Conservation (phyloP, 2,113 vertebrate genomes). For the Lontra canadensis region DNA sequence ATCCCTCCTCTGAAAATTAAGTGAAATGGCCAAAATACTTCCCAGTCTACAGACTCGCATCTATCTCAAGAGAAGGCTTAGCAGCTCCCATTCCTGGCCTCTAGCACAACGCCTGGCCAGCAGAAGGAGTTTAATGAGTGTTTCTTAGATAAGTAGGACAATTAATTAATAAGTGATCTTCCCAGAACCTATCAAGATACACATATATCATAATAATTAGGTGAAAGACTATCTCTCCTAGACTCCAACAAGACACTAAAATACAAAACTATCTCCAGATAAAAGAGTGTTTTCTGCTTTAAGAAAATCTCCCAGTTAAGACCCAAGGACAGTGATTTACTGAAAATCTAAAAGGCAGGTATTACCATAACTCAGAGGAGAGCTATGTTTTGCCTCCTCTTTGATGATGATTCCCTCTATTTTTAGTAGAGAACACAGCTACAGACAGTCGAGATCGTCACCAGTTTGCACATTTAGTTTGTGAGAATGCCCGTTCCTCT, state of each 20-base stretch:
- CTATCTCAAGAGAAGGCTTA: background rate
- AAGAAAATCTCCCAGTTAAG: slow-evolving; percentile 10
- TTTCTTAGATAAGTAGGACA: slow-evolving; percentile 15
- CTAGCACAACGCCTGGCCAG: background rate
- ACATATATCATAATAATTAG: slow-evolving; percentile 43
- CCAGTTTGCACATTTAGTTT: background rate
- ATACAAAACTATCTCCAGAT: slow-evolving; percentile 2
- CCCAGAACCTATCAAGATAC: slow-evolving; percentile 25
- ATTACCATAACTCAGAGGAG: background rate
- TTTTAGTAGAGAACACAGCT: background rate
- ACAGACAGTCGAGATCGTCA: background rate
- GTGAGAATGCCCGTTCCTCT: background rate
- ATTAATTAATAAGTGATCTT: slow-evolving; percentile 29
- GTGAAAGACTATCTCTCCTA: background rate
- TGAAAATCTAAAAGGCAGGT: background rate
- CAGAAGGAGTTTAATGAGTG: background rate
- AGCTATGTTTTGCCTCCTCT: background rate
- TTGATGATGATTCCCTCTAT: background rate
- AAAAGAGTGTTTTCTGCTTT: slow-evolving; percentile 33
- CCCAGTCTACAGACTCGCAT: background rate
- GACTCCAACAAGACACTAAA: slow-evolving; percentile 31
- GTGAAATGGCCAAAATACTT: background rate
- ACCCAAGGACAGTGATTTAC: slow-evolving; percentile 38
- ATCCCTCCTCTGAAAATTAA: background rate
- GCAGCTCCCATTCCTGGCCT: background rate